Base-by-base conservation (phyloP, 2,113 vertebrate genomes). In the Strigops habroptila region DNA sequence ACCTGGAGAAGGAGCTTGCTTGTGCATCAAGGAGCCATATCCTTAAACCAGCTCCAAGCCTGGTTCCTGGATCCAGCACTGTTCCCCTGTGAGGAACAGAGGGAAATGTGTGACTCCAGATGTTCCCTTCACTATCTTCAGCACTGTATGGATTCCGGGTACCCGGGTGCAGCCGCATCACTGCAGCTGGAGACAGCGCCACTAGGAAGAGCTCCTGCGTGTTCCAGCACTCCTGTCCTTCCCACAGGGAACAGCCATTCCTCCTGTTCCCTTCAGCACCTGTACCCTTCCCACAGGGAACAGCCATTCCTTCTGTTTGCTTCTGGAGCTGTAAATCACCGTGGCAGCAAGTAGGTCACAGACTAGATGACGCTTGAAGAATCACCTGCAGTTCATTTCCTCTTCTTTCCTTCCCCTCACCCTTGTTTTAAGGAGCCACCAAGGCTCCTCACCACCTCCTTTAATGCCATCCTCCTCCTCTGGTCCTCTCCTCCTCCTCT, bases 161-260 rank as follows among this genome's bases (percentile, higher is more conserved):
- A 51, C n/a, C 49, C 5, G 0, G 33, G 22, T 13, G 4, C 46
- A 48, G 64, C 35, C 59, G 28, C 27, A 6, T 4, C 2, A 0
- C 87, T 49, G 82, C 49, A 35, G 68, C 74, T 49, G 69, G 19
- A 67, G 65, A 55, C 31, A 15, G 18, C 73, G 39, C 7, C 74
- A 3, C 44, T 12, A 14, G 64, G 8, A 59, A 88, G 46, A 64
- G 75, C 67, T 85, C 48, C 79, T 2, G 6, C 33, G 3, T 1
- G 2, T 18, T 25, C 55, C 19, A 6, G 59, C 73, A 46, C 15
- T 69, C 23, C 80, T n/a, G 81, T n/a, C 64, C 67, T 73, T 60
- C 63, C 78, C 75, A 21, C 63, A 11, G 43, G 71, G 59, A 80
- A 4, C 86, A 14, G 67, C 70, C 75, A 13, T 21, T 5, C 18